These are phyloP conservation scores for Idaea biselata DNA, from an alignment of 2,888 invertebrate genomes.

Conservation along the genomic window DNA sequence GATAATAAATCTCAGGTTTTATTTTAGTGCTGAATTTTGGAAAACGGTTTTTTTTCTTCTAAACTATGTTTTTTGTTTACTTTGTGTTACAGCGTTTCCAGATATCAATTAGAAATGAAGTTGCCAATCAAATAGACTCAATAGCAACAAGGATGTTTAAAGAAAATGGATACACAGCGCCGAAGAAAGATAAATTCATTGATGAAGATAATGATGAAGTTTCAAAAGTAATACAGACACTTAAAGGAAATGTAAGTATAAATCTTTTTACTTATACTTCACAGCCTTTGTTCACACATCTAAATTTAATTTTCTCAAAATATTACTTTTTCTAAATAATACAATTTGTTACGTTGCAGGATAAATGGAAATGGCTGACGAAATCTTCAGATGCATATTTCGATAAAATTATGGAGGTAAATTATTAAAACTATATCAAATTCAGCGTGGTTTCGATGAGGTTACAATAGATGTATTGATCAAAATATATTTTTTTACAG, in stretches of 20 bases:
- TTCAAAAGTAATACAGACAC: background rate
- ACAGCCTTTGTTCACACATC: too few relatives aligned
- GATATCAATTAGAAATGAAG: background rate
- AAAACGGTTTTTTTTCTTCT: too few relatives aligned
- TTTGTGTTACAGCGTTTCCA: background rate
- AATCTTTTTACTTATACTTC: background rate
- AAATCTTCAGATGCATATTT: conserved; percentile 4
- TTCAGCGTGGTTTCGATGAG: background rate
- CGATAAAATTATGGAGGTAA: conserved; percentile 3
- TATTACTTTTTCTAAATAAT: background rate
- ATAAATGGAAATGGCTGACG: background rate
- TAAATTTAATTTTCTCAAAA: too few relatives aligned
- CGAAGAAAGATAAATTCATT: background rate
- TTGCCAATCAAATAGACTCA: background rate
- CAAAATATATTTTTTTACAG: background rate
- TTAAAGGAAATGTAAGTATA: background rate
- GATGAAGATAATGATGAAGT: background rate
- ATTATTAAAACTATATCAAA: background rate
- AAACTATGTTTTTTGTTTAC: too few relatives aligned
- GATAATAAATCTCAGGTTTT: too few relatives aligned
- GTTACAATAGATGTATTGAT: background rate
- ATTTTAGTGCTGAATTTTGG: too few relatives aligned
- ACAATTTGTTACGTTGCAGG: background rate
- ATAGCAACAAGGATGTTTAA: conserved; percentile 4
- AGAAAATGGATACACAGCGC: conserved; percentile 10